Evolutionary conservation across 1,140 invertebrate genomes (phyloP), one percentile per base, ranked within the genome.

Genomic region (Drosophila sp.): DNA sequence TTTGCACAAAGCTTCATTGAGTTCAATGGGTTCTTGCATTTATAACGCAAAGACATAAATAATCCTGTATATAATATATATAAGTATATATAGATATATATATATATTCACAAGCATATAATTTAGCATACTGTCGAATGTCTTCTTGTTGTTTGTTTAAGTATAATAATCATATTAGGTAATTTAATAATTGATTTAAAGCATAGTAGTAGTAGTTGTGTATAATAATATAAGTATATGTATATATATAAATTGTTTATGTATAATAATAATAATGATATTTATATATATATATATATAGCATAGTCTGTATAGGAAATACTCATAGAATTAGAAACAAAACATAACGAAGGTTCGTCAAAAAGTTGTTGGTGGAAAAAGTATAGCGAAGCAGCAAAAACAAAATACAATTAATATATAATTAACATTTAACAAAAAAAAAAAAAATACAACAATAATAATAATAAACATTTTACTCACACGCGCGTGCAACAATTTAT

Each of bases 141-240:
- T 89, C 84, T 87, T 89, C 60, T 79, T 79, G 72, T 77, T 66
- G 82, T 27, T 27, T 47, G 23, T 50, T 50, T 50, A 50, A 50
- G 23, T 65, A 78, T 82, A 81, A 80, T 80, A 80, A 84, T 85
- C 56, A 58, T 38, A 58, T 38, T 35, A 58, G 33, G 33, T 58
- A 58, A 85, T 81, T 84, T 89, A 84, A 77, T 85, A 84, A 89
- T 89, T 89, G 73, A 80, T 89, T 89, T 89, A 89, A 87, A 87
- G 84, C 79, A 89, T 87, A 84, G 79, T 77, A 76, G 79, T 79
- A 23, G 3, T 50, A 41, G 25, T 50, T 50, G 44, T 50, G 44
- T 50, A 50, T 50, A 72, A 33, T 73, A 63, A 57, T 55, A 68
- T 68, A 56, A 32, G 30, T 38, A 68, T 57, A 63, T 72, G 25